phyloP scores from a whole-genome alignment of 2,888 invertebrate species.

The Ceraclea dissimilis region DNA sequence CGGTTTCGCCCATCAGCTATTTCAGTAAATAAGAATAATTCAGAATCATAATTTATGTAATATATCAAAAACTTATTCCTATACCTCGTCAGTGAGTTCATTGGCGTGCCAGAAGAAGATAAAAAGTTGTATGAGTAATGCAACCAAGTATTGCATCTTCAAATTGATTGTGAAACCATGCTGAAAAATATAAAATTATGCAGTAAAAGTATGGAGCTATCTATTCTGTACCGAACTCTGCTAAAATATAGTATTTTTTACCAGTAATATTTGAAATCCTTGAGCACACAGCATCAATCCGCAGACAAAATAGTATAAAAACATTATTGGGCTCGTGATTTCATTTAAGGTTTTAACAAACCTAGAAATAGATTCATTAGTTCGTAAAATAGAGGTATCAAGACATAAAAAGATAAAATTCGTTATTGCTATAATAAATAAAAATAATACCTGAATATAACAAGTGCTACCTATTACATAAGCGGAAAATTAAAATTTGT shows the following conservation, averaged over 20 bases:
- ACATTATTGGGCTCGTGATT: conserved; percentile 42
- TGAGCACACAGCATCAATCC: conserved; percentile 44
- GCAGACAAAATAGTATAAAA: conserved; percentile 42
- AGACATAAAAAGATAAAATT: neutral
- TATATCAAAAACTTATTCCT: too few species aligned
- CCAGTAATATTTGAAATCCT: conserved; percentile 36
- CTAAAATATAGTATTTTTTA: too few species aligned
- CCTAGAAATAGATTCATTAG: neutral
- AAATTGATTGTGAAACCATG: conserved; percentile 3
- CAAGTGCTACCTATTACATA: too few species aligned
- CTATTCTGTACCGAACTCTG: too few species aligned
- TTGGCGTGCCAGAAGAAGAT: conserved; percentile 47
- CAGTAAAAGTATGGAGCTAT: too few species aligned
- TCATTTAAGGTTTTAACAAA: conserved; percentile 32
- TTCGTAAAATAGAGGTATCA: neutral
- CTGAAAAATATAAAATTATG: neutral
- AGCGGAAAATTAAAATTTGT: neutral
- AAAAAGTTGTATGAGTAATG: conserved; percentile 41
- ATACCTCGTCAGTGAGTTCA: conserved; percentile 38
- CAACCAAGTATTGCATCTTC: conserved; percentile 39
- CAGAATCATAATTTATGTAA: too few species aligned
- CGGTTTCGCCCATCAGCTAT: too few species aligned
- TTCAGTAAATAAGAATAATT: too few species aligned
- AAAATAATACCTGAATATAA: too few species aligned
- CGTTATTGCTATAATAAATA: too few species aligned